phyloP scores from a whole-genome alignment of 2,888 invertebrate genomes.

The Euplagia quadripunctaria region DNA sequence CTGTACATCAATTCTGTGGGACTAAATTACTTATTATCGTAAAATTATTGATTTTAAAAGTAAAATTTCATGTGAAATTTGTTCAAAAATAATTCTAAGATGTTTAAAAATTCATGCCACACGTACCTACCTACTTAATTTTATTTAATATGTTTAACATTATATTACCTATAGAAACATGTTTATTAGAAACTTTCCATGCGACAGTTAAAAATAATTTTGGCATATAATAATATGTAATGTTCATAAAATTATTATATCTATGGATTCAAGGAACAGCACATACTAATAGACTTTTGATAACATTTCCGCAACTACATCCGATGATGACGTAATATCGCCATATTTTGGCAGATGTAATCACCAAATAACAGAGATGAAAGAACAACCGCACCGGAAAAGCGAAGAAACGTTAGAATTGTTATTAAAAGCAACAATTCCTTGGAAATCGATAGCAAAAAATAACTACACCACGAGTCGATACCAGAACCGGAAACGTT shows the following conservation, averaged over 20 bases:
- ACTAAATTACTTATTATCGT: constrained; percentile 55
- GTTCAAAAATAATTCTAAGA: not conserved
- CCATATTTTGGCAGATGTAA: constrained; percentile 49
- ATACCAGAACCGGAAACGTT: constrained; percentile 75
- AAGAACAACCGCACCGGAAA: constrained; percentile 65
- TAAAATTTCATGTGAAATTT: no score
- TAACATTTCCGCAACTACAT: constrained; percentile 47
- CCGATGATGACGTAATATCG: constrained; percentile 37
- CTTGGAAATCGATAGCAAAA: constrained; percentile 73
- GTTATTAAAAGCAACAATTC: constrained; percentile 67
- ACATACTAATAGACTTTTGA: constrained; percentile 27
- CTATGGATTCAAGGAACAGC: constrained; percentile 13
- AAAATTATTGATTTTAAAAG: no score
- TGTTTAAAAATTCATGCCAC: not conserved
- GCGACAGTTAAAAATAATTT: not conserved
- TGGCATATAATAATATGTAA: not conserved
- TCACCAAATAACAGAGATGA: constrained; percentile 48
- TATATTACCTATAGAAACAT: not conserved
- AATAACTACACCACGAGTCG: constrained; percentile 49
- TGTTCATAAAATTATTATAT: not conserved
- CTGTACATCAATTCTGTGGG: constrained; percentile 74
- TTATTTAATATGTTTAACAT: not conserved
- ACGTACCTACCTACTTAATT: not conserved
- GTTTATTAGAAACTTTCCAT: not conserved
- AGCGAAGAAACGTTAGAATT: constrained; percentile 59